phyloP scores from a whole-genome alignment of 2,113 vertebrate genomes.

The Microtus richardsoni region DNA sequence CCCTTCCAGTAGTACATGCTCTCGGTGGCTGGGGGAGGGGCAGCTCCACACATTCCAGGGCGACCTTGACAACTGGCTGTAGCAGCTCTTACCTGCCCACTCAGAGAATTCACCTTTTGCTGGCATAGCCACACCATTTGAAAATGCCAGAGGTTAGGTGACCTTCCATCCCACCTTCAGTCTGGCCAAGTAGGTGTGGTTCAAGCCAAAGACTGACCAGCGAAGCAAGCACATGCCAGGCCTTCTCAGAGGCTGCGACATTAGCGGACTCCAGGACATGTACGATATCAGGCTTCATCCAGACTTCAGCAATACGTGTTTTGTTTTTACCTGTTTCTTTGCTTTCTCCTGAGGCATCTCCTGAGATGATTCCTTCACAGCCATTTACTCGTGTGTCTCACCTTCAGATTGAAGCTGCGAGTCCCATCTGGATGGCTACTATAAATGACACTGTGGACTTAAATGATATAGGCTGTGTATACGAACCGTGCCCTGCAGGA shows the following conservation, averaged over 20 bases:
- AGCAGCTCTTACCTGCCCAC: background rate
- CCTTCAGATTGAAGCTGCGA: background rate
- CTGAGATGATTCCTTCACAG: background rate
- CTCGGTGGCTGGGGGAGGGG: background rate
- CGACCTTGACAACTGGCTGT: background rate
- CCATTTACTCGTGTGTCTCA: background rate
- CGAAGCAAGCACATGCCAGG: background rate
- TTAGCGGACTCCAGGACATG: fast-evolving
- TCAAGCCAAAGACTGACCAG: background rate
- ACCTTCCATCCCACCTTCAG: background rate
- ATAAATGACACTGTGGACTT: background rate
- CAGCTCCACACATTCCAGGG: background rate
- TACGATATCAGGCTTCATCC: background rate
- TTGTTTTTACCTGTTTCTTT: background rate
- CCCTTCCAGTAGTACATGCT: too few relatives aligned
- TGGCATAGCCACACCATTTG: background rate
- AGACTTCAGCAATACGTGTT: background rate
- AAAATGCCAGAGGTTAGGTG: background rate
- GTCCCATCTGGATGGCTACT: background rate
- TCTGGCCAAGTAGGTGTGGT: background rate
- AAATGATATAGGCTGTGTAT: background rate
- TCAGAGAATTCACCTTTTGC: background rate
- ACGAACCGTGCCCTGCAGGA: background rate
- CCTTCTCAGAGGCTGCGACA: background rate
- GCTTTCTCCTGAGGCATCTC: background rate